Conservation (phyloP, 2,113 vertebrate species). For the Rattus rattus region DNA sequence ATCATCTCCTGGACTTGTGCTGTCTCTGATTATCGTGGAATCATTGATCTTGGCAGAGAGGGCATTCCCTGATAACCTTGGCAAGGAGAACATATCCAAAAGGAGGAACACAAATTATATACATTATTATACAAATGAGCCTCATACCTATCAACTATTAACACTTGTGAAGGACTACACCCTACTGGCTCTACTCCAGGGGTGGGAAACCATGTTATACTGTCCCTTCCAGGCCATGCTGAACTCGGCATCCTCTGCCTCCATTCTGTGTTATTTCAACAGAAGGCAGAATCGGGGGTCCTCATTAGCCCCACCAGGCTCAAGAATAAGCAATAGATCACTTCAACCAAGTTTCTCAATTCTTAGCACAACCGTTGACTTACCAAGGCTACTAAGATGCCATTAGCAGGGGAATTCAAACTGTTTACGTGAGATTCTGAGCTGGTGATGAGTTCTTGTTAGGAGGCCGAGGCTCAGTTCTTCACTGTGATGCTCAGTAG, state of each 20-base stretch:
- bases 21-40: too few species aligned
- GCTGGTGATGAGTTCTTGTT: background rate
- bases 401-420: background rate
- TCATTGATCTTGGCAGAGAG: too few species aligned
- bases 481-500: background rate
- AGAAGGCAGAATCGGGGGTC: slow-evolving; percentile 21
- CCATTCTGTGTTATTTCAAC: slow-evolving; percentile 32
- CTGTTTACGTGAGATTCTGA: background rate
- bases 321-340: background rate
- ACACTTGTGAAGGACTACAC: too few species aligned
- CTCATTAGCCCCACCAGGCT: background rate
- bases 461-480: background rate
- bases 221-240: too few species aligned
- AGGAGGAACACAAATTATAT: too few species aligned
- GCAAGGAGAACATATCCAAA: too few species aligned
- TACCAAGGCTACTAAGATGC: background rate
- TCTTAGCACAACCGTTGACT: slow-evolving; percentile 21
- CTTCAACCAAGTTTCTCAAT: slow-evolving; percentile 1
- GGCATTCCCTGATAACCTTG: too few species aligned
- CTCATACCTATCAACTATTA: too few species aligned
- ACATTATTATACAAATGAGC: too few species aligned
- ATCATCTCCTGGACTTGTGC: too few species aligned
- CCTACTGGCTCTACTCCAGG: too few species aligned
- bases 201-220: too few species aligned
- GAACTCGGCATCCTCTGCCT: background rate